Conservation (phyloP, 2,888 invertebrate species). For the Phymatocera aterrima region DNA sequence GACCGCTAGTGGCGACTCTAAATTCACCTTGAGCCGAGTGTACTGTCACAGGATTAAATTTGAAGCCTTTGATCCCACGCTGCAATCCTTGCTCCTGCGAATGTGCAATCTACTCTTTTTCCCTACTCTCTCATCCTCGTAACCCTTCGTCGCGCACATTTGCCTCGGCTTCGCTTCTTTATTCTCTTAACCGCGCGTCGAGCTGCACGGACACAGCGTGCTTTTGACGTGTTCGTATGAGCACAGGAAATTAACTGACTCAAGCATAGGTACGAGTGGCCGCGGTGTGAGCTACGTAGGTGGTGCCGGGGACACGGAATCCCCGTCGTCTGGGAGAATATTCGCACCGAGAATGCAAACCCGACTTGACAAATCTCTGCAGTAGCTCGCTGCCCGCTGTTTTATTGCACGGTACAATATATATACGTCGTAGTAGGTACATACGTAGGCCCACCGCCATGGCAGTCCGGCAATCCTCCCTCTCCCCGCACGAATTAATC, state of each 20-base stretch:
- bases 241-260: conserved; percentile 41
- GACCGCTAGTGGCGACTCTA: too few relatives aligned
- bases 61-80: conserved; percentile 4
- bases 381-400: background rate
- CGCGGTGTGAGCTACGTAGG: background rate
- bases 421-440: background rate
- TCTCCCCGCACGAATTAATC: conserved; percentile 28
- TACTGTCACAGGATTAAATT: conserved; percentile 5
- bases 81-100: background rate
- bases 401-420: background rate
- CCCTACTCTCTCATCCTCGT: background rate
- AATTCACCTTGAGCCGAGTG: too few relatives aligned
- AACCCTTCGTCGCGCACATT: conserved; percentile 2
- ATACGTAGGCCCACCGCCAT: background rate
- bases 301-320: background rate
- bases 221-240: conserved; percentile 23
- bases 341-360: conserved; percentile 8
- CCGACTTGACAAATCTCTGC: background rate
- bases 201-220: conserved; percentile 26
- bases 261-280: background rate
- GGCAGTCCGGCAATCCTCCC: background rate
- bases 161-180: background rate
- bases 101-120: conserved; percentile 37
- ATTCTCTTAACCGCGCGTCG: background rate
- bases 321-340: too few relatives aligned